Percentiles rank a stretch among this genome's conserved stretches.
phyloP scores from a whole-genome alignment of 2,797 vertebrate species.

The Aulostomus chinensis region DNA sequence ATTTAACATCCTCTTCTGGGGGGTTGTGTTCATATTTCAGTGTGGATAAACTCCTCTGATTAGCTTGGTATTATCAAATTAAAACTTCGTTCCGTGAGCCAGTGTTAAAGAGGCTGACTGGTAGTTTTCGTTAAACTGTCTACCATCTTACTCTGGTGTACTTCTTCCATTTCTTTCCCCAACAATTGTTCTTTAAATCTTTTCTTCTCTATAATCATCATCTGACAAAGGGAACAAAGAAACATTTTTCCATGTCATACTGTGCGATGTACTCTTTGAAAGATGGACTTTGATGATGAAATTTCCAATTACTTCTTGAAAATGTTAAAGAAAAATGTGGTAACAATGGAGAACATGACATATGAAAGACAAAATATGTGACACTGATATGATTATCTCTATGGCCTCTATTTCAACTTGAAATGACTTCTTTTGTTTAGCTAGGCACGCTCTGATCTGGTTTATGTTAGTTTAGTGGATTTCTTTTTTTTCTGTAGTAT shows the following conservation, averaged over 20 bases:
- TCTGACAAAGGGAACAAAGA: slow-evolving; percentile 44
- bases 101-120: too few relatives aligned
- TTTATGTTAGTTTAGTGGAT: neutral
- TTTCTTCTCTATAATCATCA: slow-evolving; percentile 46
- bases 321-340: slow-evolving; percentile 34
- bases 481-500: neutral
- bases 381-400: slow-evolving; percentile 9
- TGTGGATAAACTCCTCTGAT: too few relatives aligned
- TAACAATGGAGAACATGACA: slow-evolving; percentile 15
- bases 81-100: too few relatives aligned
- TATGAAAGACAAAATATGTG: slow-evolving; percentile 39
- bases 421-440: slow-evolving; percentile 29
- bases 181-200: slow-evolving; percentile 18
- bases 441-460: neutral
- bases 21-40: too few relatives aligned
- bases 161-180: too few relatives aligned
- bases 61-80: too few relatives aligned
- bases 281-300: slow-evolving; percentile 71
- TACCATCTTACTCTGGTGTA: too few relatives aligned
- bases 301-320: slow-evolving; percentile 64
- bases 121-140: too few relatives aligned
- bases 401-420: slow-evolving; percentile 18
- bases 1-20: too few relatives aligned
- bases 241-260: slow-evolving; percentile 38
- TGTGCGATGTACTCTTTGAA: slow-evolving; percentile 38